Evolutionary conservation across 1,140 invertebrate species (phyloP), one percentile per base, ranked within the genome.

Genomic region (Linepithema humile): DNA sequence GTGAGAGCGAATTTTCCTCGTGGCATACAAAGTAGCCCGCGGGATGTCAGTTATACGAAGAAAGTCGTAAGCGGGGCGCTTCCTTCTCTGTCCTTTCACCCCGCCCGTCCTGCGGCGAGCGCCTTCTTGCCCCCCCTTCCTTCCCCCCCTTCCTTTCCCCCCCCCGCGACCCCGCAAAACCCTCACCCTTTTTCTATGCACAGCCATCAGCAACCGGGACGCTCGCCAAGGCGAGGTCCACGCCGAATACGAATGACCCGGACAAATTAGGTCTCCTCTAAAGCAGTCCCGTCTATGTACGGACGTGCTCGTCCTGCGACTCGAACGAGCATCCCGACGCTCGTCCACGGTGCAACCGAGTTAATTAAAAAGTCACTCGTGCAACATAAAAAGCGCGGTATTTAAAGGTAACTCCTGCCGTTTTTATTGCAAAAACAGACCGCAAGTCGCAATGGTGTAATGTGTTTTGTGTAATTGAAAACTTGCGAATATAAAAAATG

Each of bases 221-320:
- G 83, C 70, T 78, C 74, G 88, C 89, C 89, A 90, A 87, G 64
- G 59, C 23, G 60, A 45, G 38, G 45, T 73, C 73, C 74, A 73
- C 86, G 23, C 86, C 86, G 86, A 90, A 90, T 90, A 90, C 89
- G 86, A 90, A 90, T 90, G 84, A 85, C 73, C 82, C 35, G 59
- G 85, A 86, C 88, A 89, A 89, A 89, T 89, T 89, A 89, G 88
- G 88, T 89, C 88, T 83, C 84, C 72, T 60, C 64, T 83, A 53
- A 78, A 88, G 84, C 72, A 60, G 82, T 70, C 65, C 65, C 83
- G 82, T 87, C 88, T 83, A 64, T 83, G 35, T 12, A 77, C 57
- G 64, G 32, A 85, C 82, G 82, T 82, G 87, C 57, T 60, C 26
- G 78, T 53, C 23, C 23, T 32, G 17, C 32, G 48, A 32, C 72